These are phyloP conservation scores for Ennomos erosarius DNA, from an alignment of 2,888 invertebrate genomes.

Conservation along the genomic window DNA sequence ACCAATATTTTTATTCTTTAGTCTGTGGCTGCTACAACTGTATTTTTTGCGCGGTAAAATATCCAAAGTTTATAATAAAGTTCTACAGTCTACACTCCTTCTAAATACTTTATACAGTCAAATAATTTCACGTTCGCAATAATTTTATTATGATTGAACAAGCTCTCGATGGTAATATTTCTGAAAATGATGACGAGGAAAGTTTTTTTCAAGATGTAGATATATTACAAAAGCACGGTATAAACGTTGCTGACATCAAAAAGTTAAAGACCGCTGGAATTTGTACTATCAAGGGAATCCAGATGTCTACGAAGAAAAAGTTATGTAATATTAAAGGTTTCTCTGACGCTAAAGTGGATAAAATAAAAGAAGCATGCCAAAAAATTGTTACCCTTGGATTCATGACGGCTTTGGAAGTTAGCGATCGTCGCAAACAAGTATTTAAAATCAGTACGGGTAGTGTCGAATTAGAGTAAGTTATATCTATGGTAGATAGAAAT, in stretches of 20 bases:
- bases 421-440: conserved; percentile 88
- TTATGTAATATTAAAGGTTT: conserved; percentile 90
- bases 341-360: conserved; percentile 91
- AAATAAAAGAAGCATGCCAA: conserved; percentile 91
- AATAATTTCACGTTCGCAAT: no score
- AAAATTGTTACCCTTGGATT: conserved; percentile 88
- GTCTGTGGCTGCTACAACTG: no score
- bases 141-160: conserved; percentile 67
- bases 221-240: conserved; percentile 85
- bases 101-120: no score
- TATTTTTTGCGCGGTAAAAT: no score
- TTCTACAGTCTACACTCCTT: no score
- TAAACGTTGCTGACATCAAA: conserved; percentile 90
- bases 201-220: conserved; percentile 91
- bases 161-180: conserved; percentile 71
- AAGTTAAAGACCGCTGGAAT: conserved; percentile 91
- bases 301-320: conserved; percentile 91
- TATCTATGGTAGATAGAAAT: no score
- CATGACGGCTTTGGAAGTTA: conserved; percentile 90
- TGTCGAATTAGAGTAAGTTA: conserved; percentile 88
- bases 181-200: conserved; percentile 87
- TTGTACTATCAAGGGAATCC: conserved; percentile 92
- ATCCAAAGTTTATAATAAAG: no score
- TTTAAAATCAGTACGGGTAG: conserved; percentile 90
- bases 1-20: no score